phyloP scores from a whole-genome alignment of 1,140 invertebrate species.

The Papilio helenus region DNA sequence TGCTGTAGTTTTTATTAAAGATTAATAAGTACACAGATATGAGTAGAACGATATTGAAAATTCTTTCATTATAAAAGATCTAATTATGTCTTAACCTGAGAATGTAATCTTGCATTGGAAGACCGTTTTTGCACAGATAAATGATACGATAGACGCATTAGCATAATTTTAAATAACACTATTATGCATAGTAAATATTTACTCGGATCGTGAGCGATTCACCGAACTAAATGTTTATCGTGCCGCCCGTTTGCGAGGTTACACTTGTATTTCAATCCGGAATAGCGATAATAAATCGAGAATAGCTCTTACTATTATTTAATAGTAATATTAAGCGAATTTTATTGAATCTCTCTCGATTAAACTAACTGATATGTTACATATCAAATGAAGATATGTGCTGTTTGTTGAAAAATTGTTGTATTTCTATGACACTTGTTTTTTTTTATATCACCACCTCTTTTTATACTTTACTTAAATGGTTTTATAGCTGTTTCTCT shows the following conservation, averaged over 20 bases:
- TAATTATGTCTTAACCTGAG: too few relatives aligned
- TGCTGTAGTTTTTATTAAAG: not conserved
- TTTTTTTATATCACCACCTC: not conserved
- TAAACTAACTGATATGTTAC: constrained; percentile 40
- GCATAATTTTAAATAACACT: constrained; percentile 9
- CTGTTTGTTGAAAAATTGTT: too few relatives aligned
- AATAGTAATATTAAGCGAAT: constrained; percentile 41
- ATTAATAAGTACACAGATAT: not conserved
- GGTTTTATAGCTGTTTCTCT: too few relatives aligned
- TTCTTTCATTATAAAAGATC: not conserved
- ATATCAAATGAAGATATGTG: constrained; percentile 42
- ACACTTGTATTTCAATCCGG: constrained; percentile 51
- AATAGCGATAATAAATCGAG: constrained; percentile 53
- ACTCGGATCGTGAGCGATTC: constrained; percentile 33
- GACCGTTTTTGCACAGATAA: constrained; percentile 6
- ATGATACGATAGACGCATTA: constrained; percentile 17
- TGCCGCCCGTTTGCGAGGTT: constrained; percentile 43
- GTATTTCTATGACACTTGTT: too few relatives aligned
- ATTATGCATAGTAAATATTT: constrained; percentile 14
- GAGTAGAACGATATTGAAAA: not conserved
- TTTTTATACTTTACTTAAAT: not conserved
- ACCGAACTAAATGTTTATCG: constrained; percentile 44
- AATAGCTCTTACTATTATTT: constrained; percentile 59
- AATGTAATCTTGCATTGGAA: too few relatives aligned
- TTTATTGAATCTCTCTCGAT: constrained; percentile 42